Evolutionary conservation across 1,140 invertebrate species (phyloP).

Genomic region (Lasioglossum baleicum): DNA sequence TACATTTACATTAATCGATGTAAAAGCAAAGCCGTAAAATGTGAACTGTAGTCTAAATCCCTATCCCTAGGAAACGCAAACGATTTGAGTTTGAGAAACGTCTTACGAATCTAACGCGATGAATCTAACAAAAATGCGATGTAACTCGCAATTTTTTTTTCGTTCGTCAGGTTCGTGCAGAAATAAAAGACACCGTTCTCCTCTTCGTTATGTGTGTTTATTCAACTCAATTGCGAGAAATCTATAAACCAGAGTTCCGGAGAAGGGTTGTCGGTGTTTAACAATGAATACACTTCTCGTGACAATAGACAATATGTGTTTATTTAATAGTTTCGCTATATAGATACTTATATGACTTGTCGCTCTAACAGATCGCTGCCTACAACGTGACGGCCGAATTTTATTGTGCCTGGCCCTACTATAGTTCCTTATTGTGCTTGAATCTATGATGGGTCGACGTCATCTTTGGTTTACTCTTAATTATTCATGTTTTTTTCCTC

Average conservation of each 20-base stretch:
- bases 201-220: conserved; percentile 43
- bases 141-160: no score
- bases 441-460: conserved; percentile 77
- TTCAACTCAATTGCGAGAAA: conserved; percentile 41
- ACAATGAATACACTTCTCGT: conserved; percentile 65
- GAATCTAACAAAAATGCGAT: no score
- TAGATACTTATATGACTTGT: conserved; percentile 78
- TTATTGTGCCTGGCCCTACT: conserved; percentile 81
- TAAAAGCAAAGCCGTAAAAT: no score
- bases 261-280: conserved; percentile 52
- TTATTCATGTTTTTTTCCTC: conserved; percentile 33
- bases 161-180: neutral
- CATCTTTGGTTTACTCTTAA: conserved; percentile 62
- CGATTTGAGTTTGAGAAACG: no score
- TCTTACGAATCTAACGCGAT: no score
- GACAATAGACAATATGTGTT: conserved; percentile 80
- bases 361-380: conserved; percentile 78
- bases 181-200: neutral
- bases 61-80: no score
- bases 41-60: no score
- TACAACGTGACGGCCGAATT: conserved; percentile 79
- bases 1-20: no score
- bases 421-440: conserved; percentile 78
- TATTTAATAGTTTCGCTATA: conserved; percentile 80
- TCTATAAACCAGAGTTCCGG: conserved; percentile 38